These are phyloP conservation scores for Nipponia nippon DNA, from an alignment of 2,113 vertebrate species.

Conservation along the genomic window DNA sequence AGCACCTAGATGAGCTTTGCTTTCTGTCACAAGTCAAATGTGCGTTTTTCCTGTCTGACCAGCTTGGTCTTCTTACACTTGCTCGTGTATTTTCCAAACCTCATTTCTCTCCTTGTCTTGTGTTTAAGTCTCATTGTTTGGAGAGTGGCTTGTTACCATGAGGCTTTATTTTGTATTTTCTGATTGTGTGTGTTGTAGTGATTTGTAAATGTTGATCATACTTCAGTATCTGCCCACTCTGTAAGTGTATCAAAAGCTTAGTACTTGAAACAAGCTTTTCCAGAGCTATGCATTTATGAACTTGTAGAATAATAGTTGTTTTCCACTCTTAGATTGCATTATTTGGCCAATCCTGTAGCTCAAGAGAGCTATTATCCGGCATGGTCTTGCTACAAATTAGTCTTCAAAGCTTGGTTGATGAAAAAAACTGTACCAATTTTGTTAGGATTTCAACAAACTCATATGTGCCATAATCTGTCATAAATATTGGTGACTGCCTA, in stretches of 20 bases:
- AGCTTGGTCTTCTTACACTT: background rate
- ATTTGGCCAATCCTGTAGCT: background rate
- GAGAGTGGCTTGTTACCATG: background rate
- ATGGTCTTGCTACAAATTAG: background rate
- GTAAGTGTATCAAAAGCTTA: background rate
- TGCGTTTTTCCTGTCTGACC: background rate
- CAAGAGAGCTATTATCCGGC: background rate
- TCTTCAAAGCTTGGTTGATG: background rate
- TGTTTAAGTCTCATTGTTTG: background rate
- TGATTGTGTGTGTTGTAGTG: background rate
- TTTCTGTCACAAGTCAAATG: background rate
- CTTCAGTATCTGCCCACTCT: background rate
- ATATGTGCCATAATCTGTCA: background rate
- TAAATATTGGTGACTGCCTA: background rate
- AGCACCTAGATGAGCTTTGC: background rate
- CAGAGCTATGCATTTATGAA: background rate
- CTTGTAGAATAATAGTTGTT: background rate
- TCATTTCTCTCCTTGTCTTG: background rate
- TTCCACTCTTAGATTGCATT: background rate
- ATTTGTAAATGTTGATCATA: background rate
- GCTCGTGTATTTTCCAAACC: background rate
- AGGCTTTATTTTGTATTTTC: background rate
- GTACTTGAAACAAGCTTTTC: background rate
- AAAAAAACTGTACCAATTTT: background rate
- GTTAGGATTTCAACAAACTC: background rate